These are phyloP conservation scores for Drosophila sturtevanti DNA, from an alignment of 1,140 invertebrate species.

Conservation along the genomic window DNA sequence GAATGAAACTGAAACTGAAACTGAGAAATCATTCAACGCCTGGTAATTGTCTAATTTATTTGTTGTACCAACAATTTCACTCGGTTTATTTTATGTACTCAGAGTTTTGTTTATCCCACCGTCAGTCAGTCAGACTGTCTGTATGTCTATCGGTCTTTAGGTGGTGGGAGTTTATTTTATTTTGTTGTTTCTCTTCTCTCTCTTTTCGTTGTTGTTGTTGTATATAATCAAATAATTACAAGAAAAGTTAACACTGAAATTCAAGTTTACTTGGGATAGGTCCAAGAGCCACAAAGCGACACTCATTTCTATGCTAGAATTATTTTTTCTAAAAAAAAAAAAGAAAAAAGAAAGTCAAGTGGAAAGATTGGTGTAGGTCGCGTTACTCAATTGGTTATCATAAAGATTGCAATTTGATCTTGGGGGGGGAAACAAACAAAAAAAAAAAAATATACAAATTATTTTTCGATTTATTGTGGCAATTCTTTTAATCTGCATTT, in stretches of 20 bases:
- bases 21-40: conserved; percentile 26
- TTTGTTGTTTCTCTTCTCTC: too few relatives aligned
- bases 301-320: too few relatives aligned
- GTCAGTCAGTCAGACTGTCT: background rate
- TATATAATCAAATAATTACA: too few relatives aligned
- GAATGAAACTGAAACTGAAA: conserved; percentile 3
- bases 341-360: conserved; percentile 37
- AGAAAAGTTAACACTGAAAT: too few relatives aligned
- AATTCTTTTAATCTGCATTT: background rate
- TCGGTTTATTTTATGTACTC: conserved; percentile 32
- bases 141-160: background rate
- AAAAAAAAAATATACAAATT: too few relatives aligned
- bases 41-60: conserved; percentile 53
- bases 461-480: background rate
- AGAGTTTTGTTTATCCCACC: too few relatives aligned
- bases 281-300: too few relatives aligned
- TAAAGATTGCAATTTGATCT: background rate
- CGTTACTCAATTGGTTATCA: background rate
- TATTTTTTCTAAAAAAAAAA: too few relatives aligned
- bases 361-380: background rate
- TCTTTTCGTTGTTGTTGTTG: too few relatives aligned
- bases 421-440: too few relatives aligned
- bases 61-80: conserved; percentile 46
- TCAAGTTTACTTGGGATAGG: conserved; percentile 40
- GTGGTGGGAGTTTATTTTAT: background rate